Conservation (phyloP, 2,888 invertebrate genomes). For the Acronicta leporina region DNA sequence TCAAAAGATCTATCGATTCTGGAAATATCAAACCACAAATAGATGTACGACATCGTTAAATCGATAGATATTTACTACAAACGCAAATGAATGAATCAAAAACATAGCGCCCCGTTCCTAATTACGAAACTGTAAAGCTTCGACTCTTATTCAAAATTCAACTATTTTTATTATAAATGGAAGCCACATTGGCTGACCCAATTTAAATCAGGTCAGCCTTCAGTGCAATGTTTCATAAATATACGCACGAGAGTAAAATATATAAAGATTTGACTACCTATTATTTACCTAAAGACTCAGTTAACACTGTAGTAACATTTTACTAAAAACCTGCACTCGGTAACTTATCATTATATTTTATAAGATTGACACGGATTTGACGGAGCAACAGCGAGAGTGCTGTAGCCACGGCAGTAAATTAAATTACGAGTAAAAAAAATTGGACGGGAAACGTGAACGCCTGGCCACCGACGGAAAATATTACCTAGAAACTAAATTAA, state of each 20-base stretch:
- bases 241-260: too few relatives aligned
- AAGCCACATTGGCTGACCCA: conserved; percentile 3
- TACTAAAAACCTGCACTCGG: too few relatives aligned
- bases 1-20: neutral
- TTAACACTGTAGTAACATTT: too few relatives aligned
- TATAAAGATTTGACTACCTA: too few relatives aligned
- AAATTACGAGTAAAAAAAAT: conserved; percentile 11
- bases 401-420: conserved; percentile 6
- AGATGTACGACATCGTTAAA: too few relatives aligned
- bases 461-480: neutral
- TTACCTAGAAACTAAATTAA: conserved; percentile 6
- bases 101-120: too few relatives aligned
- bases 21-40: neutral
- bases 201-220: neutral
- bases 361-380: conserved; percentile 2
- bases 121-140: too few relatives aligned
- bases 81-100: too few relatives aligned
- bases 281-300: too few relatives aligned
- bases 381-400: neutral
- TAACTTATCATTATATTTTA: conserved; percentile 3
- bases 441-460: conserved; percentile 4
- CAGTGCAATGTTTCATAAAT: neutral
- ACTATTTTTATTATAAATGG: neutral
- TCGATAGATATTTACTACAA: too few relatives aligned
- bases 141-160: too few relatives aligned